Conservation (phyloP, 2,797 vertebrate genomes). For the Anniella stebbinsi region DNA sequence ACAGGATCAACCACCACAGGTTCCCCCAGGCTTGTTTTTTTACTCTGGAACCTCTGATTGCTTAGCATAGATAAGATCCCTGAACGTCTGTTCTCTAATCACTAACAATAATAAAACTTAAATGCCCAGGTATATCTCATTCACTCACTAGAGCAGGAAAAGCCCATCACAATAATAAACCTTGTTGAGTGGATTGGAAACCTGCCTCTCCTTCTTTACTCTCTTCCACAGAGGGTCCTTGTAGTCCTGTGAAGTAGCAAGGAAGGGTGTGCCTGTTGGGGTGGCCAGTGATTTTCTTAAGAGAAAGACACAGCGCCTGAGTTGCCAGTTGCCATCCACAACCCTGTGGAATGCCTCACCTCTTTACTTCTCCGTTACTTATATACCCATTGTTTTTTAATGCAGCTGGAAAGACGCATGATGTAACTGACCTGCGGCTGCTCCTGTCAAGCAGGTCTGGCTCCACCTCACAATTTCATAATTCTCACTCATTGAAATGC, state of each 20-base stretch:
- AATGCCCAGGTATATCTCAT: background rate
- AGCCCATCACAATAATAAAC: background rate
- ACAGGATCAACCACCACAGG: no score
- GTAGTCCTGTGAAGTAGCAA: no score
- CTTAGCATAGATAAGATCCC: background rate
- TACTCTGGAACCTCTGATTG: background rate
- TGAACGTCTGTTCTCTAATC: background rate
- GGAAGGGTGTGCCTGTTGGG: no score
- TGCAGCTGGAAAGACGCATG: background rate
- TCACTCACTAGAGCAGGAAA: background rate
- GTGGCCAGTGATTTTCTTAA: background rate
- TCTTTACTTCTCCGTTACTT: no score
- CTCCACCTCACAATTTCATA: background rate
- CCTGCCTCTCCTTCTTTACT: background rate
- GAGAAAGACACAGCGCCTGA: background rate
- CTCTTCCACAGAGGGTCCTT: no score
- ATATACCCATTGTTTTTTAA: background rate
- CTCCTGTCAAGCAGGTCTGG: background rate
- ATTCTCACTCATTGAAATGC: fast-evolving
- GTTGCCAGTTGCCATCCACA: fast-evolving
- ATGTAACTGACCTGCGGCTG: fast-evolving
- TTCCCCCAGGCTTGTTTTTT: no score
- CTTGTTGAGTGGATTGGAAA: background rate
- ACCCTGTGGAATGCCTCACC: background rate
- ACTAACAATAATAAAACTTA: no score